A percentile compares a stretch with the other conserved stretches of the same genome.
Evolutionary conservation across 2,797 vertebrate species (phyloP).

Genomic region (Dicrostonyx torquatus): DNA sequence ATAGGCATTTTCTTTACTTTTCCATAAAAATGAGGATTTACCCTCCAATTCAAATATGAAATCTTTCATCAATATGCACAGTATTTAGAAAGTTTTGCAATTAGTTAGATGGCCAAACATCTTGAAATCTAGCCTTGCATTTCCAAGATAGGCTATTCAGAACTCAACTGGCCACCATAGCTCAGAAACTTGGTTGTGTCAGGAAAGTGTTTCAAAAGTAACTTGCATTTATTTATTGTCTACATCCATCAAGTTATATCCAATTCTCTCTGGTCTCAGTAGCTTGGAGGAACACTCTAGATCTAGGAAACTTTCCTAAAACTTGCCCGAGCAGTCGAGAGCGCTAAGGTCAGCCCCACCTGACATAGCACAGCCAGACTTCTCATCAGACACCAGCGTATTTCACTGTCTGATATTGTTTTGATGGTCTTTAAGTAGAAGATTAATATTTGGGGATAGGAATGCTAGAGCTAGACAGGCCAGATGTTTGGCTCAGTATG

Average conservation of each 20-base stretch:
- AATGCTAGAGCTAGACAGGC: slow-evolving; percentile 54
- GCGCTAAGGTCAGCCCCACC: neutral
- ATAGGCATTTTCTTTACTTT: slow-evolving; percentile 32
- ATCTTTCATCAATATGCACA: neutral
- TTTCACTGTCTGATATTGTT: slow-evolving; percentile 36
- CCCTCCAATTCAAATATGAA: slow-evolving; percentile 36
- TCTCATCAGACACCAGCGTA: slow-evolving; percentile 12
- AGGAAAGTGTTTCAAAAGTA: slow-evolving; percentile 45
- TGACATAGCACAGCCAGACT: neutral
- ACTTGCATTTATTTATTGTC: slow-evolving; percentile 40
- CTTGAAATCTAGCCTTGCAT: slow-evolving; percentile 23
- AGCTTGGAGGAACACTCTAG: neutral
- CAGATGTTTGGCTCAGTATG: slow-evolving; percentile 74
- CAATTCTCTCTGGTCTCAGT: neutral
- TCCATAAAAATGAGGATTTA: slow-evolving; percentile 21
- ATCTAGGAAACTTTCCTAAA: slow-evolving; percentile 5
- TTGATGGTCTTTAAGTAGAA: slow-evolving; percentile 39
- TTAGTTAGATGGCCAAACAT: neutral
- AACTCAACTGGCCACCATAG: neutral
- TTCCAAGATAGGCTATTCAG: slow-evolving; percentile 33
- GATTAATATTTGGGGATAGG: slow-evolving; percentile 61
- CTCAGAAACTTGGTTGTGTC: slow-evolving; percentile 39
- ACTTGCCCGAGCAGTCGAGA: neutral
- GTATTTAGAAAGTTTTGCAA: slow-evolving; percentile 22
- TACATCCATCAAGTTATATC: slow-evolving; percentile 7